Evolutionary conservation across 2,113 vertebrate species (phyloP).

Genomic region (Caretta caretta): DNA sequence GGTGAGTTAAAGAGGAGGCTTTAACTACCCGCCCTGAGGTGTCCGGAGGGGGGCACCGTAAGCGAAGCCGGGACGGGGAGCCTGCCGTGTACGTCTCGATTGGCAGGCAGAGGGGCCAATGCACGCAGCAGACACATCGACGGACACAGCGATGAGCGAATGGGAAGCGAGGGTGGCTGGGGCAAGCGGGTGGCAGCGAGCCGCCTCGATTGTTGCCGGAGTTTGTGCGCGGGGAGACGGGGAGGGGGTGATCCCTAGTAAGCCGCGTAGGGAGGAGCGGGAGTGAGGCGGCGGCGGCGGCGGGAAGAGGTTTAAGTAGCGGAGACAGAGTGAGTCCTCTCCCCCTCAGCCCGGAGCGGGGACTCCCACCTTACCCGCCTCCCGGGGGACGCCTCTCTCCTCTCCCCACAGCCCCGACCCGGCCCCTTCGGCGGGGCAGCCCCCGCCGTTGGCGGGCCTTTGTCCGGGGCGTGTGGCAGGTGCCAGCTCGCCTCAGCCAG

Average conservation of each 20-base stretch:
- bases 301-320: conserved; percentile 69
- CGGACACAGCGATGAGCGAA: background rate
- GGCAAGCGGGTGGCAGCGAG: background rate
- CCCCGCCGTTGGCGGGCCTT: background rate
- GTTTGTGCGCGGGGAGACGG: conserved; percentile 10
- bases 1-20: conserved; percentile 51
- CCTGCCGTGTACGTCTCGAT: rapidly evolving
- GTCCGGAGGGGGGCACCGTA: background rate
- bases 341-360: background rate
- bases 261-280: conserved; percentile 62
- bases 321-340: conserved; percentile 32
- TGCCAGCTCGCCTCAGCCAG: too few relatives aligned
- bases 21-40: background rate
- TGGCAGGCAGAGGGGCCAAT: rapidly evolving
- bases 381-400: background rate
- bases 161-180: rapidly evolving
- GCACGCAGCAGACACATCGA: rapidly evolving
- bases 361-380: background rate
- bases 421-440: background rate
- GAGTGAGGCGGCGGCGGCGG: conserved; percentile 57
- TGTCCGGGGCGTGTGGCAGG: too few relatives aligned
- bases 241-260: background rate
- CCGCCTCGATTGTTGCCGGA: background rate
- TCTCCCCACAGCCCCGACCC: too few relatives aligned
- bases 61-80: background rate